Conservation (phyloP, 2,888 invertebrate genomes). For the Leptopilina syphax region DNA sequence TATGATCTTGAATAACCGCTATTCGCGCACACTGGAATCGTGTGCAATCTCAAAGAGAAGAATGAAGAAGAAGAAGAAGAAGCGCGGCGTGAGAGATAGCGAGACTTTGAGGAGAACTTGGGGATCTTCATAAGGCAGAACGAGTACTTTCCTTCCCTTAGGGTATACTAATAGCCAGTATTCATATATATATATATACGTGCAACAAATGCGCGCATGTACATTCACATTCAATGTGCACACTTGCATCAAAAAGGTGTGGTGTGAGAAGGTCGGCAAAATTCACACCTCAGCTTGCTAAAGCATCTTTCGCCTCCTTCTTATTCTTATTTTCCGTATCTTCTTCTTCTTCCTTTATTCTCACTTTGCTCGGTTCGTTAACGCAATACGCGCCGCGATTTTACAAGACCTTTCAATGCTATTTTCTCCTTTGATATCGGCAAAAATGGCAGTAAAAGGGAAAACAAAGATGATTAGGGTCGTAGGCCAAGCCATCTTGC, state of each 20-base stretch:
- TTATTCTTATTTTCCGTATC: background rate
- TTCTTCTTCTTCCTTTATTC: constrained; percentile 27
- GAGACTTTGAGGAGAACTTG: background rate
- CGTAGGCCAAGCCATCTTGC: constrained; percentile 6
- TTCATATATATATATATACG: background rate
- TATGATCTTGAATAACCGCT: constrained; percentile 18
- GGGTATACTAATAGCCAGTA: constrained; percentile 14
- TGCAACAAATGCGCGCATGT: background rate
- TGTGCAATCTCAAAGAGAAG: constrained; percentile 7
- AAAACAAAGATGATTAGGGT: constrained; percentile 17
- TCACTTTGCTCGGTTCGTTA: constrained; percentile 25
- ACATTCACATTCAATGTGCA: background rate
- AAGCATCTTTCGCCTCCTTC: background rate
- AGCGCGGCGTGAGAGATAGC: background rate
- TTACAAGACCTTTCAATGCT: constrained; percentile 1
- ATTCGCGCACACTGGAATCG: constrained; percentile 15
- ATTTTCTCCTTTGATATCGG: constrained; percentile 13
- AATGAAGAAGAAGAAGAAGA: background rate
- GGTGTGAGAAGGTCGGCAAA: constrained; percentile 18
- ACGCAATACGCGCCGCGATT: background rate
- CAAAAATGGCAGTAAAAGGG: constrained; percentile 10
- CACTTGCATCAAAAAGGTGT: background rate
- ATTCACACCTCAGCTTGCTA: constrained; percentile 5
- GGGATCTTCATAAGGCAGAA: constrained; percentile 24
- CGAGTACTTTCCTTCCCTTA: constrained; percentile 19